Evolutionary conservation across 2,113 vertebrate species (phyloP).

Genomic region (Alligator sinensis): DNA sequence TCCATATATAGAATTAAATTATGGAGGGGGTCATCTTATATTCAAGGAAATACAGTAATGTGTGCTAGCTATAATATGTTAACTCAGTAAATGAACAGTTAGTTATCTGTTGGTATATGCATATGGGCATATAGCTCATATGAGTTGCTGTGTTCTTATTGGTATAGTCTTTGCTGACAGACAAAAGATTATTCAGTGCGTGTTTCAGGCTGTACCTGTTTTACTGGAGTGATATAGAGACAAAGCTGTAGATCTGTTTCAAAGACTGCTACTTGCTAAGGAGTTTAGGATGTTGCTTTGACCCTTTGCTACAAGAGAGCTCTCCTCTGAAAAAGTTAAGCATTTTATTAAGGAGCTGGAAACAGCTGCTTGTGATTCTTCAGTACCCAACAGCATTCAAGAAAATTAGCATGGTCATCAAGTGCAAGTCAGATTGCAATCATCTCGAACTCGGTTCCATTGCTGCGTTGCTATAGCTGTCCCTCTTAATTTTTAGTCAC

Average conservation of each 20-base stretch:
- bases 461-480: background rate
- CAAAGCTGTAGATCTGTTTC: background rate
- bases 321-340: background rate
- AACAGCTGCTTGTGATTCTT: background rate
- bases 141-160: fast-evolving
- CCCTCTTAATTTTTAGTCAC: background rate
- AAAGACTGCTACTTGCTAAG: background rate
- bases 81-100: background rate
- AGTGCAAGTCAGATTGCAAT: background rate
- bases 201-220: background rate
- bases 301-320: background rate
- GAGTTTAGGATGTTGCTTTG: fast-evolving
- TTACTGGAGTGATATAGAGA: background rate
- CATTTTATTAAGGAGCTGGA: background rate
- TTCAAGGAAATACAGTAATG: background rate
- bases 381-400: background rate
- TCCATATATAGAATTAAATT: too few species aligned
- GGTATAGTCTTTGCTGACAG: background rate
- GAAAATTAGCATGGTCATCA: background rate
- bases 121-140: background rate
- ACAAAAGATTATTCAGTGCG: too few species aligned
- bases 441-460: background rate
- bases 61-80: background rate
- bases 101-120: background rate
- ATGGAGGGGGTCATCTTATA: too few species aligned